These are phyloP conservation scores for Sprattus sprattus DNA, from an alignment of 2,113 vertebrate species.

Conservation along the genomic window DNA sequence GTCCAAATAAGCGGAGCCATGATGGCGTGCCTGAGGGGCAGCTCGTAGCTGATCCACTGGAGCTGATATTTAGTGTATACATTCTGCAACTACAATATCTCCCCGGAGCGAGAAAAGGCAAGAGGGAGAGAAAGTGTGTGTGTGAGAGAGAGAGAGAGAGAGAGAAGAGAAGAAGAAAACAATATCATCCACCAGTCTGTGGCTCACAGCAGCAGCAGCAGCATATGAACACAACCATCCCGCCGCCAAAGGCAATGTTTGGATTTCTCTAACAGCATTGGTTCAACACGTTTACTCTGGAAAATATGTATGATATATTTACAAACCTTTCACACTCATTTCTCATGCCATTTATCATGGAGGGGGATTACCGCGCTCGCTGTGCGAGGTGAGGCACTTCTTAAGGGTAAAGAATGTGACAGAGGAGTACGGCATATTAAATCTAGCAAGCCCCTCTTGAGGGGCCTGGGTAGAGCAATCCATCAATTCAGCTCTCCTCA, in stretches of 20 bases:
- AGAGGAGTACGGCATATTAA: constrained; percentile 35
- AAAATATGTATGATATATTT: constrained; percentile 41
- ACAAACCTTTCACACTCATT: constrained; percentile 35
- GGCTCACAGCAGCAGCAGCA: constrained; percentile 57
- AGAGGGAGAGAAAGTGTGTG: neutral
- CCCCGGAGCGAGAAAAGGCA: constrained; percentile 36
- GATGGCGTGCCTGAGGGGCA: constrained; percentile 50
- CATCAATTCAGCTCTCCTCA: constrained; percentile 46
- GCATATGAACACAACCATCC: constrained; percentile 50
- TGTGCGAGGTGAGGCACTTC: constrained; percentile 37
- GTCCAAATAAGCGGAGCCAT: constrained; percentile 59
- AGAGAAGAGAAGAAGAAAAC: too few species aligned
- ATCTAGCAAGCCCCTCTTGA: constrained; percentile 39
- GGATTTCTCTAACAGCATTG: constrained; percentile 54
- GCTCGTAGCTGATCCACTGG: constrained; percentile 55
- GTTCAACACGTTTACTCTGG: constrained; percentile 53
- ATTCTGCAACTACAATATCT: constrained; percentile 53
- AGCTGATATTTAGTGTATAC: constrained; percentile 59
- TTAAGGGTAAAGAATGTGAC: constrained; percentile 44
- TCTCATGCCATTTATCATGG: constrained; percentile 35
- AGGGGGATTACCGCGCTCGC: constrained; percentile 36
- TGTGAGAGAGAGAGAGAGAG: neutral
- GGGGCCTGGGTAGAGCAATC: constrained; percentile 30
- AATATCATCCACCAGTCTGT: constrained; percentile 14
- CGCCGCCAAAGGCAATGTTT: constrained; percentile 54